phyloP scores from a whole-genome alignment of 1,140 invertebrate species.

The Drosophila bocki region DNA sequence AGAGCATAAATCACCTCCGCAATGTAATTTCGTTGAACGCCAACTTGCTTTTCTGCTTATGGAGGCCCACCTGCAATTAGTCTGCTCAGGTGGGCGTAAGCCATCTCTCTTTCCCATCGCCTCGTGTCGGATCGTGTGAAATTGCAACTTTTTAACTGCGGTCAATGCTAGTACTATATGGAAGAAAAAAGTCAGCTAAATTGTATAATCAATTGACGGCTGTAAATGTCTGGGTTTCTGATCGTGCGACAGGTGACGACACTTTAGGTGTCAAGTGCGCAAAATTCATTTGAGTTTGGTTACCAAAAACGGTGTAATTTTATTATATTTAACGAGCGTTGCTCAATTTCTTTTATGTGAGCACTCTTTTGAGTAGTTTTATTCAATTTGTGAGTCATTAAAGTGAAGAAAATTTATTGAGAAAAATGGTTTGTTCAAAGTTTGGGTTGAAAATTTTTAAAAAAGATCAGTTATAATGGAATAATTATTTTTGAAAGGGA shows the following conservation, averaged over 20 bases:
- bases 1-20: slow-evolving; percentile 67
- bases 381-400: slow-evolving; percentile 1
- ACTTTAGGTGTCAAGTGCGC: slow-evolving; percentile 70
- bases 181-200: slow-evolving; percentile 3
- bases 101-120: slow-evolving; percentile 6
- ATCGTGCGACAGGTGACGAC: slow-evolving; percentile 30
- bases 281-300: slow-evolving; percentile 27
- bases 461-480: not conserved
- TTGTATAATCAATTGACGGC: slow-evolving; percentile 48
- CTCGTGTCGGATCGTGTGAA: slow-evolving; percentile 31
- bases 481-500: not conserved
- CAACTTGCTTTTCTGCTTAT: slow-evolving; percentile 45
- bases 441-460: not conserved
- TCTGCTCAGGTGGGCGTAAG: slow-evolving; percentile 53
- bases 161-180: slow-evolving; percentile 25
- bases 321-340: slow-evolving; percentile 25
- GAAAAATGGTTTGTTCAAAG: not conserved
- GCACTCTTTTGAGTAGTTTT: not conserved
- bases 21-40: slow-evolving; percentile 58
- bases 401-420: not conserved
- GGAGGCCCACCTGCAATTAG: slow-evolving; percentile 65
- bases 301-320: slow-evolving; percentile 36
- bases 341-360: slow-evolving; percentile 17
- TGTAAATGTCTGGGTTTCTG: slow-evolving; percentile 17
- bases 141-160: slow-evolving; percentile 35